A percentile compares a stretch with the other conserved stretches of the same genome.
Conservation (phyloP, 1,140 invertebrate genomes). For the Anagrus nilaparvatae region DNA sequence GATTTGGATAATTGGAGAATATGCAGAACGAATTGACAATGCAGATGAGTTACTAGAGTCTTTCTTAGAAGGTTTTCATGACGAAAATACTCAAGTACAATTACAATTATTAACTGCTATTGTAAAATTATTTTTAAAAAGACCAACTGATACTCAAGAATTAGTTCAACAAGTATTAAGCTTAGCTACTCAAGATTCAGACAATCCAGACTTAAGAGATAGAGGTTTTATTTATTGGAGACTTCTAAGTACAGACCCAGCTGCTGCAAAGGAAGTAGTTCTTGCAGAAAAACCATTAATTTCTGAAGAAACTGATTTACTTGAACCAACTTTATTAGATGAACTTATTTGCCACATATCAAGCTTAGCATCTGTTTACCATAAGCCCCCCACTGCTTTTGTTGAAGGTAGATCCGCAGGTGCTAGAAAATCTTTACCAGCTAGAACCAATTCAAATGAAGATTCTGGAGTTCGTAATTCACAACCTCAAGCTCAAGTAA, state of each 20-base stretch:
- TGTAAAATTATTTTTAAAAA: constrained; percentile 96
- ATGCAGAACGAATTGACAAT: constrained; percentile 99
- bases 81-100: constrained; percentile 99
- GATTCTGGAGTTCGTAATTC: constrained; percentile 32
- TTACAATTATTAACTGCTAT: constrained; percentile 94
- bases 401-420: constrained; percentile 80
- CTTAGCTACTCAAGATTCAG: constrained; percentile 94
- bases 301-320: constrained; percentile 96
- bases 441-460: constrained; percentile 43
- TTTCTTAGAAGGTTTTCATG: constrained; percentile 99
- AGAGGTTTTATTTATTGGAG: constrained; percentile 99
- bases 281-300: constrained; percentile 98
- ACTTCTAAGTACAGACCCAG: constrained; percentile 95
- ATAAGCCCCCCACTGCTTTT: constrained; percentile 98
- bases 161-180: constrained; percentile 91
- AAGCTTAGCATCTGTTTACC: constrained; percentile 96
- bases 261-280: constrained; percentile 98
- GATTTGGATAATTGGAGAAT: constrained; percentile 99
- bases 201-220: constrained; percentile 97
- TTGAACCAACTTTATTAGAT: constrained; percentile 95
- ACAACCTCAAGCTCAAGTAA: constrained; percentile 35
- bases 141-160: constrained; percentile 97
- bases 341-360: constrained; percentile 99
- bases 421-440: constrained; percentile 55
- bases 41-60: constrained; percentile 97